Base-by-base conservation (phyloP, 2,888 invertebrate species). In the Invenusta paracnida region DNA sequence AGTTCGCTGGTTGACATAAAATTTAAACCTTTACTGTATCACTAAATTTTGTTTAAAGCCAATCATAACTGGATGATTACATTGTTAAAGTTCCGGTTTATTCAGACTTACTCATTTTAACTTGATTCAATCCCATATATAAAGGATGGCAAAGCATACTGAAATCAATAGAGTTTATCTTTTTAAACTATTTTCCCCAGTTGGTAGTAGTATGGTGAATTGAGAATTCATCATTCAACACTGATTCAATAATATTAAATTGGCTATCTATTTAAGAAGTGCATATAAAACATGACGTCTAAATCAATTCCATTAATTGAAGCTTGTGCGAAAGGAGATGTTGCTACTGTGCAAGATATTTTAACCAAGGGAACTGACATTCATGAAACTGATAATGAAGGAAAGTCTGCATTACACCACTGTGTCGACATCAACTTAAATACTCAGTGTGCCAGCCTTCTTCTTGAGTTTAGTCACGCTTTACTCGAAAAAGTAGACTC, bases 321-420 rank as follows among this genome's bases (percentile, higher is more conserved):
- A 73, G 73, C 73, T 13, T 73, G 73, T 73, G 5, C 73, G 2
- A 73, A 73, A 23, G 73, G 73, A 13, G 27, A 73, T 23, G 23
- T 23, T 5, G 2, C 25, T 23, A 25, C 17, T 5, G 73, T 73
- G 5, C 73, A 73, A 23, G 73, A 5, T 5, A 73, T 73, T 25
- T 23, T 73, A 2, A 23, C 73, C 2, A 13, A 73, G 23, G 73
- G 73, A 73, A 73, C 27, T 25, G 73, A 73, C 25, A 73, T 73
- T 25, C 73, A 73, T 23, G 23, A 73, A 13, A 23, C 25, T 2
- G 88, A 88, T 2, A 25, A 23, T 25, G 73, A 73, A 73, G 90
- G 89, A 13, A 89, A 90, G 90, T 95, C 95, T 88, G 96, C 96
- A 27, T 93, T 98, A 82, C 98, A 98, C 92, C 98, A 98, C 93